Percentiles rank a stretch among this genome's conserved stretches.
Evolutionary conservation across 2,113 vertebrate species (phyloP).

Genomic region (Percina caprodes): DNA sequence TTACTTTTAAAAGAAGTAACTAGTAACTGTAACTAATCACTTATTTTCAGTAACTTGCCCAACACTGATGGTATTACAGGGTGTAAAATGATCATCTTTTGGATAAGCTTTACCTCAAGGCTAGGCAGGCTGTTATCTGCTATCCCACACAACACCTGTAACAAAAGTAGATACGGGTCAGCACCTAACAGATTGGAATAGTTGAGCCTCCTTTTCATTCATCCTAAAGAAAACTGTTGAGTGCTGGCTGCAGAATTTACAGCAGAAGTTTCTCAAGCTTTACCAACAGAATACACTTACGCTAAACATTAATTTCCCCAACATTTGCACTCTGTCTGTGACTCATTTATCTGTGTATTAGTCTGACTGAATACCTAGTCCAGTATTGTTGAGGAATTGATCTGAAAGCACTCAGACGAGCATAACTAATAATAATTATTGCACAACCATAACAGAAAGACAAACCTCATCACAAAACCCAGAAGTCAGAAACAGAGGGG

Average conservation of each 20-base stretch:
- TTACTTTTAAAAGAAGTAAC: no score
- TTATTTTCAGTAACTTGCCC: no score
- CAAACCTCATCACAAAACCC: no score
- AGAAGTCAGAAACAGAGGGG: no score
- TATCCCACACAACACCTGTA: constrained; percentile 6
- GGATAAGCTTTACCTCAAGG: constrained; percentile 11
- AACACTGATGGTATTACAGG: background rate
- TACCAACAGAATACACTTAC: constrained; percentile 25
- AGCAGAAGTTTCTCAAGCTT: constrained; percentile 11
- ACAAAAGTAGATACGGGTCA: constrained; percentile 18
- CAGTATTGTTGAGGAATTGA: background rate
- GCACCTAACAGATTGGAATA: background rate
- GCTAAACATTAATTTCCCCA: constrained; percentile 29
- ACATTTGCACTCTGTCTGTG: constrained; percentile 25
- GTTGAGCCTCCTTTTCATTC: constrained; percentile 20
- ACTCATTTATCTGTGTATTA: constrained; percentile 53
- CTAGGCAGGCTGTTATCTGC: constrained; percentile 1
- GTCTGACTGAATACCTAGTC: constrained; percentile 54
- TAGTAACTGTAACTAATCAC: no score
- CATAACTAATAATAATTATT: no score
- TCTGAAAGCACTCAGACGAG: no score
- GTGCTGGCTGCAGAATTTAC: constrained; percentile 1
- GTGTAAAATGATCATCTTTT: constrained; percentile 18
- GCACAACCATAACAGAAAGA: no score
- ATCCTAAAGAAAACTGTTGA: background rate